Evolutionary conservation across 2,888 invertebrate species (phyloP).

Genomic region (Maniola hyperantus): DNA sequence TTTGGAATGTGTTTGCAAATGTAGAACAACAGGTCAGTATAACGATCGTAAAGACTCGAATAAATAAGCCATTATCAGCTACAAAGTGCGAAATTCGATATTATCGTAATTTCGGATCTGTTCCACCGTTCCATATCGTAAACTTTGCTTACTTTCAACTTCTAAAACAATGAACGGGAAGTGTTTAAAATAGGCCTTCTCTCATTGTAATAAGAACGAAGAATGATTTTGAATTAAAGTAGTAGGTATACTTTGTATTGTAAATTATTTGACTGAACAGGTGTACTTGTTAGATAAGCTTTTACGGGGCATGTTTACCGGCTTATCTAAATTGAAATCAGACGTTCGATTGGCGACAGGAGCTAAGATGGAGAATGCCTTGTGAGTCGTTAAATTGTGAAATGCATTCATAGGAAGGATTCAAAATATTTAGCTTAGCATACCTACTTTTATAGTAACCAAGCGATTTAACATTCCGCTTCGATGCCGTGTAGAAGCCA

Average conservation of each 20-base stretch:
- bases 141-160: slow-evolving; percentile 23
- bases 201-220: slow-evolving; percentile 15
- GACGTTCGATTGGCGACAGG: slow-evolving; percentile 79
- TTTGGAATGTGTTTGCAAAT: background rate
- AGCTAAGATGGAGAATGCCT: slow-evolving; percentile 51
- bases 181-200: slow-evolving; percentile 1
- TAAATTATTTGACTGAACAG: slow-evolving; percentile 79
- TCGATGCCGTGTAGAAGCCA: too few relatives aligned
- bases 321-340: slow-evolving; percentile 81
- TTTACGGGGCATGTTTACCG: slow-evolving; percentile 75
- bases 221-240: slow-evolving; percentile 15
- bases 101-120: slow-evolving; percentile 17
- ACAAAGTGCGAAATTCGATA: slow-evolving; percentile 7
- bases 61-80: slow-evolving; percentile 8
- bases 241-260: slow-evolving; percentile 46
- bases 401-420: slow-evolving; percentile 30
- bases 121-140: slow-evolving; percentile 21
- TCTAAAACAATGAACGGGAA: slow-evolving; percentile 35
- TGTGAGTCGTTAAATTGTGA: slow-evolving; percentile 30
- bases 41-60: slow-evolving; percentile 8
- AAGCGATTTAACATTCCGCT: too few relatives aligned
- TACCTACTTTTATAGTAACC: background rate
- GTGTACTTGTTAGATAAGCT: slow-evolving; percentile 79
- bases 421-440: background rate
- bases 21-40: background rate